Base-by-base conservation (phyloP, 2,797 vertebrate genomes). In the Apogon hyalosoma region DNA sequence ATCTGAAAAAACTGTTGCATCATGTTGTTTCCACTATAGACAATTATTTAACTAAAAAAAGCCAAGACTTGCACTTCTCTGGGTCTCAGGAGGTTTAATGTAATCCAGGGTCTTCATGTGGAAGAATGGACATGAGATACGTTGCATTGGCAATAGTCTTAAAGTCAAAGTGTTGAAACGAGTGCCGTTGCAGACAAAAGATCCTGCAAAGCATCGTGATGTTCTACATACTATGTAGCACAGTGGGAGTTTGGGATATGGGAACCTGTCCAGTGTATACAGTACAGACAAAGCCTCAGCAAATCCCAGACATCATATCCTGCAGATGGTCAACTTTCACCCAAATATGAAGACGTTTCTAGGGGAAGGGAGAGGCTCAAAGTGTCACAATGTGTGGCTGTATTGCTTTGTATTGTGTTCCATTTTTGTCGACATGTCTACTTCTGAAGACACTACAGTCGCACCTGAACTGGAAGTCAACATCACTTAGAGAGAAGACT, bases 281-380 rank as follows among this genome's bases (percentile, higher is more conserved):
- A 28, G 54, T 66, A 64, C 52, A 65, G 11, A 58, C 65, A 82
- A 77, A 80, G 58, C 76, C 60, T 59, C n/a, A 9, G 48, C 50
- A 84, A 85, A 84, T 77, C 79, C 74, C 55, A 24, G 7, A 80
- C 16, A 56, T 43, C 36, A 51, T 24, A 38, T 7, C 33, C 18
- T 38, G 33, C 84, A 84, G 87, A 88, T 82, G 83, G 83, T 57
- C 18, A 71, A 78, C 59, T 41, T 52, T 9, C 39, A 47, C 46
- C 36, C 15, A 77, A 49, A 46, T 47, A 39, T 24, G 38, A 61
- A 28, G 47, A 40, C 28, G 38, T 48, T 51, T 47, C n/a, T 33
- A 31, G 9, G 45, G 16, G 45, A 18, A 57, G 12, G 18, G 10
- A 54, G 11, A 46, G 50, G 59, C 12, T 53, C 39, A 28, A 11